Evolutionary conservation across 2,888 invertebrate species (phyloP).

Genomic region (Sepiola atlantica): DNA sequence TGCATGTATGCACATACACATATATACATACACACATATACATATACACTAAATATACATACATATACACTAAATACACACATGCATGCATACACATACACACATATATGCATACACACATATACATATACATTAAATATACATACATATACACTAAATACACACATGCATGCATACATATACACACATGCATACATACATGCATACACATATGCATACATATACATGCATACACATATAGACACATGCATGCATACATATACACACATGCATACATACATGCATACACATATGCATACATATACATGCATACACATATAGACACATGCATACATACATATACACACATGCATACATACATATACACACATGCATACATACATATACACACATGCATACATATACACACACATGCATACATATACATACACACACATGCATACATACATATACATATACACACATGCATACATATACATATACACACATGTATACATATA

Average conservation of each 20-base stretch:
- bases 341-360: constrained; percentile 49
- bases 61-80: not conserved
- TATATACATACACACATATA: not conserved
- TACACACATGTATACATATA: constrained; percentile 20
- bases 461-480: constrained; percentile 45
- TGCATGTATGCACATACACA: not conserved
- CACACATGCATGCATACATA: not conserved
- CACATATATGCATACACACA: not conserved
- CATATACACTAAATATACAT: not conserved
- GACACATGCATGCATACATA: not conserved
- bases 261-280: not conserved
- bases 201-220: not conserved
- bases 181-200: not conserved
- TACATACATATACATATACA: constrained; percentile 48
- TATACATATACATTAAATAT: constrained; percentile 5
- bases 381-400: constrained; percentile 45
- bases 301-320: not conserved
- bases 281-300: not conserved
- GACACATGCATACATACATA: constrained; percentile 47
- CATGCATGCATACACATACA: not conserved
- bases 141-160: not conserved
- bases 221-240: constrained; percentile 23
- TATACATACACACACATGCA: constrained; percentile 40
- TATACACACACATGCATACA: constrained; percentile 47
- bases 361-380: constrained; percentile 48